phyloP scores from a whole-genome alignment of 2,888 invertebrate genomes.

The Clitarchus hookeri region DNA sequence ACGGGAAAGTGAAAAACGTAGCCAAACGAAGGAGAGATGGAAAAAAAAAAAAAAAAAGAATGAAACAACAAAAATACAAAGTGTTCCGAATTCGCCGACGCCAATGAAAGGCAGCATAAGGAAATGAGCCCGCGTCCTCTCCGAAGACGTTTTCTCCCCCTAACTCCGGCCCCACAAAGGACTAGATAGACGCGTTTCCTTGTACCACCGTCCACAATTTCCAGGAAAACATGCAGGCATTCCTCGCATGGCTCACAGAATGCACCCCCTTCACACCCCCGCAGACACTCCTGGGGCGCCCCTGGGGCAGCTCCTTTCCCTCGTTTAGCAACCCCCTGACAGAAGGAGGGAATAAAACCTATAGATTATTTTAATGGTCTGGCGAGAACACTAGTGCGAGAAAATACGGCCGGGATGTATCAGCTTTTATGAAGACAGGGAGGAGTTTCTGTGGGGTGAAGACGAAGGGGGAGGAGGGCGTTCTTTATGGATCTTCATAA shows the following conservation, averaged over 20 bases:
- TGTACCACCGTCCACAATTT: too few relatives aligned
- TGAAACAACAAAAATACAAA: not conserved
- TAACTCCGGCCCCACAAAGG: too few relatives aligned
- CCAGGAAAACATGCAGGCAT: too few relatives aligned
- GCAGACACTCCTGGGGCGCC: not conserved
- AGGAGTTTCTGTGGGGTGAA: not conserved
- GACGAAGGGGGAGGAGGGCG: not conserved
- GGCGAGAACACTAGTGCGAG: slow-evolving; percentile 35
- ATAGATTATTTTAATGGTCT: slow-evolving; percentile 39
- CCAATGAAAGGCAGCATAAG: not conserved
- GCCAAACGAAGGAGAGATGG: too few relatives aligned
- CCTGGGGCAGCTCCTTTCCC: not conserved
- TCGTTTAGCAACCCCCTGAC: not conserved
- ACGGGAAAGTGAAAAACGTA: too few relatives aligned
- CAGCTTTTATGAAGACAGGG: slow-evolving; percentile 40
- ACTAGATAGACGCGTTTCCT: too few relatives aligned
- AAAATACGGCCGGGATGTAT: slow-evolving; percentile 37
- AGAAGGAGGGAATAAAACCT: slow-evolving; percentile 33
- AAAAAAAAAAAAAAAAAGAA: not conserved
- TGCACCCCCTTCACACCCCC: too few relatives aligned
- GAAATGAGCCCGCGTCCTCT: not conserved
- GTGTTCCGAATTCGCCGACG: not conserved
- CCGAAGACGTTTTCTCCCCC: not conserved
- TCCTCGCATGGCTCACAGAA: too few relatives aligned
- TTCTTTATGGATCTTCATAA: slow-evolving; percentile 38